Evolutionary conservation across 2,888 invertebrate species (phyloP), one percentile per base, ranked within the genome.

Genomic region (Drosophila ezoana): DNA sequence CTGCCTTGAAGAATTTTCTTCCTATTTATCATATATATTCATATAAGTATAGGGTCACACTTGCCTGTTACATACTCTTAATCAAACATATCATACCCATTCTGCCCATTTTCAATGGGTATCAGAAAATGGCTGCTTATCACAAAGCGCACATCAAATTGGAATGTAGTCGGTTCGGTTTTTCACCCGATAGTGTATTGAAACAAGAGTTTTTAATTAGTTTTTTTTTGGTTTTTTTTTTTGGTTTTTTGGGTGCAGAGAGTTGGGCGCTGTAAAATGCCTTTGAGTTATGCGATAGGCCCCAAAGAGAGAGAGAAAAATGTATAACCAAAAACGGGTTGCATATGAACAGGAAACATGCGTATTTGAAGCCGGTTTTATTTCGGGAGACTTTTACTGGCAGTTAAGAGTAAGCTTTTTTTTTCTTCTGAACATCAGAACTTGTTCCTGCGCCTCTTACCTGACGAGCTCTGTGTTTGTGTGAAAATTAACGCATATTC

Each of bases 121-220:
- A 38, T 11, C 5, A 18, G 35, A 28, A 47, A 41, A 54, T n/a
- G 33, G 18, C 41, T 14, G 33, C 63, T 73, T 78, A 73, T 78
- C 74, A 57, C 52, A 35, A 44, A 33, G 41, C 59, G 44, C 41
- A 60, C 44, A 69, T 69, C 52, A 54, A 67, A 63, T 72, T 78
- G 75, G 69, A 72, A 83, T 78, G 81, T 61, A 44, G 76, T 64
- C 65, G 43, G 84, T 64, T 86, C 59, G 78, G 47, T 58, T 76
- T 59, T 71, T 48, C 57, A 43, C 38, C 41, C 43, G 54, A 59
- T 53, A 65, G 51, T 23, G 43, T 40, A 20, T 23, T 23, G 56
- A 49, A 76, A 81, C 70, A 77, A 86, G 87, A 78, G 61, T 81
- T 69, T 78, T 78, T 81, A 86, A 86, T 81, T 86, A 83, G 61